Conservation (phyloP, 2,888 invertebrate species). For the Zele albiditarsus region DNA sequence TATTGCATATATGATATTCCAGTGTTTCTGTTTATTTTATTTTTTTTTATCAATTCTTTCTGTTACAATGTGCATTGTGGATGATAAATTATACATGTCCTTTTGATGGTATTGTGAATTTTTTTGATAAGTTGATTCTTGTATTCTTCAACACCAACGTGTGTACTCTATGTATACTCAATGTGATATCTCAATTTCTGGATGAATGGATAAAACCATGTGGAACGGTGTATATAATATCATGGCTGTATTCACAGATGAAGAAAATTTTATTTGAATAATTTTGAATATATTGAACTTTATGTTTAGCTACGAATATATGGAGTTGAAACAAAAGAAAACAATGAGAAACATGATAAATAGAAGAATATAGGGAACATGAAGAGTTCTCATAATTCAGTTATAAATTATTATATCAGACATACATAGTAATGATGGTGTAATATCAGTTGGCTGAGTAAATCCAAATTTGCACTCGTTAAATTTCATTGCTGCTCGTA, state of each 20-base stretch:
- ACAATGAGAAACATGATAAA: neutral
- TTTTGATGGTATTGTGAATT: constrained; percentile 9
- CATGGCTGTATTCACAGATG: neutral
- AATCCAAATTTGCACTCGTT: neutral
- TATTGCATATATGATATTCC: neutral
- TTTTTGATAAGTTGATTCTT: constrained; percentile 12
- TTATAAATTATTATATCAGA: neutral
- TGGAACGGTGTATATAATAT: neutral
- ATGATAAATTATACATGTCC: neutral
- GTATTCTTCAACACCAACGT: constrained; percentile 6
- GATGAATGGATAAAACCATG: constrained; percentile 18
- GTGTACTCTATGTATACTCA: neutral
- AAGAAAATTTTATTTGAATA: constrained; percentile 5
- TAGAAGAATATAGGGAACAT: neutral
- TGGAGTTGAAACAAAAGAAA: neutral
- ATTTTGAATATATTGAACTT: neutral
- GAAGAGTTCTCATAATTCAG: neutral
- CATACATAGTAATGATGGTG: neutral
- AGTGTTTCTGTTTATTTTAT: neutral
- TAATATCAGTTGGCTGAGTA: neutral
- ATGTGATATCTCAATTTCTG: constrained; percentile 46
- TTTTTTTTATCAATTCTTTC: neutral
- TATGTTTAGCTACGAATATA: neutral
- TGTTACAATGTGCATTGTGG: constrained; percentile 9
- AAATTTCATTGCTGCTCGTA: constrained; percentile 14